phyloP scores from a whole-genome alignment of 1,140 invertebrate species.

The Phenacoccus solenopsis region DNA sequence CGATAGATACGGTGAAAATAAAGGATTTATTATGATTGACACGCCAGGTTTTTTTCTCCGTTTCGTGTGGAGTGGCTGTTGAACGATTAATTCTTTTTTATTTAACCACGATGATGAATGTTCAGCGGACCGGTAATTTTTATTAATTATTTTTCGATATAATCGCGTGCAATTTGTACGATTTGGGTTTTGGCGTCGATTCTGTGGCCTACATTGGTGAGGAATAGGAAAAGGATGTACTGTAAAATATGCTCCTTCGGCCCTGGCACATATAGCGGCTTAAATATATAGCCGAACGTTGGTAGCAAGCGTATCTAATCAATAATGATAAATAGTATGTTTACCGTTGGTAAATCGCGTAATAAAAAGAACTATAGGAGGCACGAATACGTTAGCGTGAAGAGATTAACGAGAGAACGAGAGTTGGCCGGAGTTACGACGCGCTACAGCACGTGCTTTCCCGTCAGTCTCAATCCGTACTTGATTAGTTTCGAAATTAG shows the following conservation, averaged over 20 bases:
- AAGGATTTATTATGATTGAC: neutral
- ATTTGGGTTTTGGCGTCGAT: no score
- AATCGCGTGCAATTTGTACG: no score
- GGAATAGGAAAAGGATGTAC: no score
- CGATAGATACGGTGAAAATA: neutral
- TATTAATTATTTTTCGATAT: no score
- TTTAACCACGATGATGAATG: constrained; percentile 5
- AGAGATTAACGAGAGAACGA: neutral
- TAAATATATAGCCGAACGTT: neutral
- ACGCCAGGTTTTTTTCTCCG: neutral
- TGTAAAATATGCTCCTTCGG: no score
- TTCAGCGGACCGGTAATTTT: neutral
- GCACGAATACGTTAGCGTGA: neutral
- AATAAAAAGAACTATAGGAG: constrained; percentile 14
- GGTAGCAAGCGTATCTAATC: constrained; percentile 7
- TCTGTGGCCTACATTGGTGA: no score
- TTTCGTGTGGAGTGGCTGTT: neutral
- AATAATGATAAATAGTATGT: constrained; percentile 15
- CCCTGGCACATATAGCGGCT: no score
- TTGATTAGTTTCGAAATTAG: constrained; percentile 15
- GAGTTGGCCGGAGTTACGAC: neutral
- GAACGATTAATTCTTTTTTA: neutral
- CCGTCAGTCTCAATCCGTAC: neutral
- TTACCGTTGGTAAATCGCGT: constrained; percentile 7
- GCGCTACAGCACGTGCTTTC: neutral